Percentiles rank a stretch among this genome's conserved stretches.
Evolutionary conservation across 53 echinoderm and acorn worm genomes (phyloP).

Genomic region (Pentamera pediparva): DNA sequence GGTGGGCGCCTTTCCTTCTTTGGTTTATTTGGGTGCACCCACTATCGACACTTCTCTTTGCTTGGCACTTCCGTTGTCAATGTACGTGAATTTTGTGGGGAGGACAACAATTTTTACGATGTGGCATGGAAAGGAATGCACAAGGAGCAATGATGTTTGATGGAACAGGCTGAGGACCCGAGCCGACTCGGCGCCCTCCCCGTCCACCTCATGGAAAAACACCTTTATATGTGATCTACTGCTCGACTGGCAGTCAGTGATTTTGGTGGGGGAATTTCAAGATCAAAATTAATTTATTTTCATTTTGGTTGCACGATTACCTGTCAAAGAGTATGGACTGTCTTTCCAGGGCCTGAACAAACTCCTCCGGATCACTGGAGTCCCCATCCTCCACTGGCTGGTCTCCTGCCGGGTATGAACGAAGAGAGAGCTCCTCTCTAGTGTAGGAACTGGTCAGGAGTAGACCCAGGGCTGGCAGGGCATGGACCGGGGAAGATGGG

Average conservation of each 20-base stretch:
- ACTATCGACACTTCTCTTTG: no score
- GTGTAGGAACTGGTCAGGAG: constrained; percentile 87
- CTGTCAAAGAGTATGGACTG: constrained; percentile 95
- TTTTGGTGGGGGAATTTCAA: not conserved
- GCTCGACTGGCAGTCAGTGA: no score
- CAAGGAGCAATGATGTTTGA: no score
- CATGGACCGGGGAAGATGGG: constrained; percentile 75
- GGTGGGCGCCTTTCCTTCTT: no score
- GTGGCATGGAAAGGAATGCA: no score
- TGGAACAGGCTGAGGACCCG: no score
- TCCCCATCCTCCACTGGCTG: constrained; percentile 37
- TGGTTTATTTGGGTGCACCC: no score
- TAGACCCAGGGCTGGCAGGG: constrained; percentile 85
- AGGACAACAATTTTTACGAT: no score
- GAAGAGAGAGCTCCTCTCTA: constrained; percentile 29
- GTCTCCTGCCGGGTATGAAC: constrained; percentile 22
- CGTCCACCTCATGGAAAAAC: not conserved
- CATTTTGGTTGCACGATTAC: constrained; percentile 29
- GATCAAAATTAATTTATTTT: not conserved
- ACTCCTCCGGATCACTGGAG: constrained; percentile 80
- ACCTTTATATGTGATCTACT: no score
- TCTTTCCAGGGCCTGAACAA: constrained; percentile 85
- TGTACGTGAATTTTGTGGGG: no score
- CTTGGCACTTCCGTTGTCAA: no score
- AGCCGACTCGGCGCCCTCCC: no score